phyloP scores from a whole-genome alignment of 2,113 vertebrate genomes.

The Tragelaphus scriptus region DNA sequence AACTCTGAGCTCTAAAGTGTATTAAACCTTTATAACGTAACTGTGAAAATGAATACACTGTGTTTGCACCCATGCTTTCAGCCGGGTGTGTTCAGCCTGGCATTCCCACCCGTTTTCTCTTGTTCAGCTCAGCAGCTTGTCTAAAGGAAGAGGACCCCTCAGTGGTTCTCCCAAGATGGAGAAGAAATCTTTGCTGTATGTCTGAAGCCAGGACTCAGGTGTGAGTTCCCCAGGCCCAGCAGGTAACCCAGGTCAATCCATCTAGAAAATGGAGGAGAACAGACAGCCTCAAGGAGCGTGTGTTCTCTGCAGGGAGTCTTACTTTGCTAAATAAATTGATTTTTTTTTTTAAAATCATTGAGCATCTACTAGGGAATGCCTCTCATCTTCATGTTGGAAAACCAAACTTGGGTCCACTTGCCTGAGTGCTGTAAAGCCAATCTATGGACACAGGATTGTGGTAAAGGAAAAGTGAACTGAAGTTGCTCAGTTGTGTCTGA shows the following conservation, averaged over 20 bases:
- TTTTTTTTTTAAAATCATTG: neutral
- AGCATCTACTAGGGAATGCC: neutral
- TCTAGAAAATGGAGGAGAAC: neutral
- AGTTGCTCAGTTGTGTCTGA: too few relatives aligned
- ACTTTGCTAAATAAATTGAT: neutral
- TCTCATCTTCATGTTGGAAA: neutral
- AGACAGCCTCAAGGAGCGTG: neutral
- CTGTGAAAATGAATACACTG: rapidly evolving
- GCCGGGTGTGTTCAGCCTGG: neutral
- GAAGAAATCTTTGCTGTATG: neutral
- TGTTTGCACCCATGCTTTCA: rapidly evolving
- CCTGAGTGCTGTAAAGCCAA: neutral
- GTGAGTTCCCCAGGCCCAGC: neutral
- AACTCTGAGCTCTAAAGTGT: neutral
- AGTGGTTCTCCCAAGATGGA: neutral
- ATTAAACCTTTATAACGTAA: too few relatives aligned
- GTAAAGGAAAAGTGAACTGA: neutral
- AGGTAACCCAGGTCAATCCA: neutral
- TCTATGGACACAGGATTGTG: neutral
- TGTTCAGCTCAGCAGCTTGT: neutral
- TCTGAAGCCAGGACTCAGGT: neutral
- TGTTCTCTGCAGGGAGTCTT: neutral
- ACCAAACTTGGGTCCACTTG: neutral
- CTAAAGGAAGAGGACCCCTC: too few relatives aligned
- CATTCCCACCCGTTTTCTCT: neutral